Conservation (phyloP, 2,113 vertebrate genomes). For the Pardalotus punctatus region DNA sequence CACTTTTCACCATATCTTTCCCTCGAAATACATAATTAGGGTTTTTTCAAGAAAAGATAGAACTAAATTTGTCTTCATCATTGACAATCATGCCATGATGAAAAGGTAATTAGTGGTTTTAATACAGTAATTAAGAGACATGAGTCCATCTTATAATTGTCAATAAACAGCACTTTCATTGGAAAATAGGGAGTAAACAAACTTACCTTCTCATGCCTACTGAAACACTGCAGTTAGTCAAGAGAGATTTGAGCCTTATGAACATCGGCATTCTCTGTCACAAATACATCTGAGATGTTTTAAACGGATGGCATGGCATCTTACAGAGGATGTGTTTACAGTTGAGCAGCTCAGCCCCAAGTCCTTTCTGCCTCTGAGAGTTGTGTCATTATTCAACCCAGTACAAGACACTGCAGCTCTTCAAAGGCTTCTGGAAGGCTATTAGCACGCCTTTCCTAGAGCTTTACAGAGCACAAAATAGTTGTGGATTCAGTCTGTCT, state of each 20-base stretch:
- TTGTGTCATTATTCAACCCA: not conserved
- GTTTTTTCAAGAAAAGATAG: not conserved
- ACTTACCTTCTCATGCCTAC: not conserved
- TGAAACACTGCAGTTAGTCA: not conserved
- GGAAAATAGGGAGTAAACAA: not conserved
- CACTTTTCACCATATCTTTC: not conserved
- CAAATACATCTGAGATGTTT: not conserved
- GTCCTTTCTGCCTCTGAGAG: not conserved
- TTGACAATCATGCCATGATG: not conserved
- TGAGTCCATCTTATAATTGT: not conserved
- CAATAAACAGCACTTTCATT: not conserved
- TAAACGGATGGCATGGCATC: not conserved
- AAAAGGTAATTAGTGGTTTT: not conserved
- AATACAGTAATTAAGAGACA: not conserved
- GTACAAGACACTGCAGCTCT: not conserved
- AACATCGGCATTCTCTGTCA: not conserved
- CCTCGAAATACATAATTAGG: not conserved
- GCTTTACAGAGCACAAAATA: not conserved
- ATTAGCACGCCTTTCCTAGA: not conserved
- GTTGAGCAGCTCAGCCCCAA: not conserved
- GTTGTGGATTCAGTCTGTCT: not conserved
- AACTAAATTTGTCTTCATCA: not conserved
- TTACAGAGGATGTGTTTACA: not conserved
- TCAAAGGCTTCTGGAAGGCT: not conserved
- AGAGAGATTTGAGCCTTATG: not conserved